Percentiles rank a stretch among this genome's conserved stretches.
Conservation (phyloP, 2,888 invertebrate species). For the Eretmocerus hayati region DNA sequence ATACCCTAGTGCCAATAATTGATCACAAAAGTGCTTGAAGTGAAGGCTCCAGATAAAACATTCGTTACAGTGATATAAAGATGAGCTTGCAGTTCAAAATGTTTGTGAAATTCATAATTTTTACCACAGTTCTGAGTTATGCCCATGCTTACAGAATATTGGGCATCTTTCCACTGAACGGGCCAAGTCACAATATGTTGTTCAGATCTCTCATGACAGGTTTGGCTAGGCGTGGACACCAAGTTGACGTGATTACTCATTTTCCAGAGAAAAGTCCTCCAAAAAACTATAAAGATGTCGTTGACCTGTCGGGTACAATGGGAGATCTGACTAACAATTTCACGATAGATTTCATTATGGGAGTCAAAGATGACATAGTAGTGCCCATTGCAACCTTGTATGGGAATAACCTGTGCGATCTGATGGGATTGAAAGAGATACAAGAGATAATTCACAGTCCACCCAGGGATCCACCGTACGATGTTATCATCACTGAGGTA, state of each 20-base stretch:
- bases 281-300: constrained; percentile 40
- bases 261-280: constrained; percentile 37
- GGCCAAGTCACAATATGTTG: constrained; percentile 49
- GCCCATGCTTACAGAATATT: constrained; percentile 43
- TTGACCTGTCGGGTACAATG: constrained; percentile 28
- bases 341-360: constrained; percentile 22
- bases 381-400: constrained; percentile 12
- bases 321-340: constrained; percentile 26
- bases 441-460: constrained; percentile 29
- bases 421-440: constrained; percentile 23
- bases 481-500: constrained; percentile 33
- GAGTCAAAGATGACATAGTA: neutral
- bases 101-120: too few species aligned
- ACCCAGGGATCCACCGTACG: constrained; percentile 30
- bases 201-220: constrained; percentile 43
- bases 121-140: too few species aligned
- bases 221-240: constrained; percentile 46
- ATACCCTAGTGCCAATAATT: too few species aligned
- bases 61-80: too few species aligned
- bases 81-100: too few species aligned
- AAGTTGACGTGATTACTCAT: constrained; percentile 42
- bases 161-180: constrained; percentile 46
- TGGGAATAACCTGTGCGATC: constrained; percentile 25
- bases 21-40: too few species aligned
- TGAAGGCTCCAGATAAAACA: too few species aligned